A percentile compares a stretch with the other conserved stretches of the same genome.
These are phyloP conservation scores for Armadillidium nasatum DNA, from an alignment of 1,140 invertebrate species.

Conservation along the genomic window DNA sequence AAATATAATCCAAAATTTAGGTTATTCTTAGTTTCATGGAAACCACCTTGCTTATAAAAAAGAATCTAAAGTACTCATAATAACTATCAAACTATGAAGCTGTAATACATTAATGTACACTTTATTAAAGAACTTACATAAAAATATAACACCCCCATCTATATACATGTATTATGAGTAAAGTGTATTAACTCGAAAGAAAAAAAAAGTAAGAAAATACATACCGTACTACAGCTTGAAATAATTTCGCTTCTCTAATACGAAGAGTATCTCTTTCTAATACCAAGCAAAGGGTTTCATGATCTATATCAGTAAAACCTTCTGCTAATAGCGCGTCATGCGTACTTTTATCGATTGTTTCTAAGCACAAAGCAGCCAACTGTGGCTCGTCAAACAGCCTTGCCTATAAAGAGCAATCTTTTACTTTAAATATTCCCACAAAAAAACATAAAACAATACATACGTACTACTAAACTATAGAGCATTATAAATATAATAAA, in stretches of 20 bases:
- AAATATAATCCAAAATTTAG: too few species aligned
- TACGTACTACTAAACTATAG: too few species aligned
- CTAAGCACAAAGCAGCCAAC: conserved; percentile 70
- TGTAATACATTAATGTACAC: not conserved
- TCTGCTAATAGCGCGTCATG: conserved; percentile 74
- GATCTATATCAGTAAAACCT: conserved; percentile 81
- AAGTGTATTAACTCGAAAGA: too few species aligned
- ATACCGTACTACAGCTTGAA: conserved; percentile 58
- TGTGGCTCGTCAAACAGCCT: conserved; percentile 76
- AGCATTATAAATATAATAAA: too few species aligned
- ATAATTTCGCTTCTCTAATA: conserved; percentile 75
- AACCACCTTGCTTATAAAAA: too few species aligned
- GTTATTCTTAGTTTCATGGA: too few species aligned
- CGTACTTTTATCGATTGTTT: conserved; percentile 81
- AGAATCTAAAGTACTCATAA: too few species aligned
- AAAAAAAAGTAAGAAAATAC: not conserved
- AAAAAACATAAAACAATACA: too few species aligned
- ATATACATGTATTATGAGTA: not conserved
- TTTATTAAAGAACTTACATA: conserved; percentile 20
- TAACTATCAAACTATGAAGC: too few species aligned
- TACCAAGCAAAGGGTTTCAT: conserved; percentile 72
- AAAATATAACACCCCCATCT: conserved; percentile 14
- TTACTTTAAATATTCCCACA: too few species aligned
- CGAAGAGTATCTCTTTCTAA: conserved; percentile 75
- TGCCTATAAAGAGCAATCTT: conserved; percentile 51